A percentile compares a stretch with the other conserved stretches of the same genome.
These are phyloP conservation scores for Strongylocentrotus purpuratus DNA, from an alignment of 35 echinoderm and acorn worm species.

Conservation along the genomic window DNA sequence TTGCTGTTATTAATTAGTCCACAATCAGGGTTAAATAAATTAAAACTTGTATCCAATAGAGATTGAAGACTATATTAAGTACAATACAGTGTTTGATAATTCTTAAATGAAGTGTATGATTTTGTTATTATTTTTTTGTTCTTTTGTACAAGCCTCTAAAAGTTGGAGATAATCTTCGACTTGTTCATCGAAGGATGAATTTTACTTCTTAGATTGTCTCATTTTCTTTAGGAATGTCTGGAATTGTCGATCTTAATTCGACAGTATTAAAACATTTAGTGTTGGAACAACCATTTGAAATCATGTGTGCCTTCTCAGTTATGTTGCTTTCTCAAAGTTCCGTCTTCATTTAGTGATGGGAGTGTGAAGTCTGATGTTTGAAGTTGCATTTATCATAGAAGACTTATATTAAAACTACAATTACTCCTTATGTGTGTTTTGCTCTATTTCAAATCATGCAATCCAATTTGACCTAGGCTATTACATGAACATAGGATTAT, in stretches of 20 bases:
- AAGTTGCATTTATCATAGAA: too few species aligned
- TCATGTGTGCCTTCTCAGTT: neutral
- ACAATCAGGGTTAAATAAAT: neutral
- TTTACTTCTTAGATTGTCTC: neutral
- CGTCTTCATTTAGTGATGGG: neutral
- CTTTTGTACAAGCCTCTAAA: neutral
- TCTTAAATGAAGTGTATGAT: neutral
- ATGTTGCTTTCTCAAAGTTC: neutral
- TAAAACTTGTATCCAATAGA: neutral
- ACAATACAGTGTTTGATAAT: neutral
- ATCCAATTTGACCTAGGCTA: too few species aligned
- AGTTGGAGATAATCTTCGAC: neutral
- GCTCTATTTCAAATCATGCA: too few species aligned
- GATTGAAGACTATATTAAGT: neutral
- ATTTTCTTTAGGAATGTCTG: neutral
- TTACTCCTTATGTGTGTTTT: too few species aligned
- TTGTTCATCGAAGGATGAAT: neutral
- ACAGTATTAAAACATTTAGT: constrained; percentile 26
- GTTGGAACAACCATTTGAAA: constrained; percentile 10
- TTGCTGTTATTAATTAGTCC: neutral
- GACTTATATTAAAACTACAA: too few species aligned
- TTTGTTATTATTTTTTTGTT: neutral
- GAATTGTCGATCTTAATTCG: constrained; percentile 23
- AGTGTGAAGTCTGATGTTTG: too few species aligned
- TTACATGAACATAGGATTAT: too few species aligned